Percentiles rank a stretch among this genome's conserved stretches.
These are phyloP conservation scores for Orthonyx spaldingii DNA, from an alignment of 2,113 vertebrate species.

Conservation along the genomic window DNA sequence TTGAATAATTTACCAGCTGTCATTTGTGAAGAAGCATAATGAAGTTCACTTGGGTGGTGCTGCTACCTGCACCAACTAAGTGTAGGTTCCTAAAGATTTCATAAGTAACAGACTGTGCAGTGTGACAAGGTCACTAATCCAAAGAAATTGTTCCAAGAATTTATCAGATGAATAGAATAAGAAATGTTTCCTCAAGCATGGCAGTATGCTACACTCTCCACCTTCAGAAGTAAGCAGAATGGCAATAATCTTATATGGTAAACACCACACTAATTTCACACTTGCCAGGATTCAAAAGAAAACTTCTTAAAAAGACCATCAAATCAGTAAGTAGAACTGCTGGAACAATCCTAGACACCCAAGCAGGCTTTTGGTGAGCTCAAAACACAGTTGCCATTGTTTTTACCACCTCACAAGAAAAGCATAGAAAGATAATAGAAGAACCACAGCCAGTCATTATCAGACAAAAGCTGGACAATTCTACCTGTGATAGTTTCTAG, in stretches of 20 bases:
- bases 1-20: neutral
- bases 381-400: neutral
- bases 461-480: neutral
- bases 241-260: neutral
- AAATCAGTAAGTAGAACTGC: neutral
- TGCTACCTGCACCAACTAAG: neutral
- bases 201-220: neutral
- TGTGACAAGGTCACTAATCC: neutral
- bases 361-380: neutral
- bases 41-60: neutral
- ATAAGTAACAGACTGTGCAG: neutral
- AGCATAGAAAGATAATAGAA: neutral
- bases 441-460: neutral
- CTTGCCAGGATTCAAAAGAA: neutral
- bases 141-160: neutral
- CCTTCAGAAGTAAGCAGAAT: neutral
- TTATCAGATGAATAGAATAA: neutral
- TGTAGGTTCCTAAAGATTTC: neutral
- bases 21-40: neutral
- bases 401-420: neutral
- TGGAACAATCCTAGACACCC: neutral
- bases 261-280: neutral
- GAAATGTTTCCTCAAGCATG: neutral
- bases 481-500: neutral
- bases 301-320: neutral